Percentiles rank a stretch among this genome's conserved stretches.
phyloP scores from a whole-genome alignment of 1,140 invertebrate species.

The Drosophila ficusphila region DNA sequence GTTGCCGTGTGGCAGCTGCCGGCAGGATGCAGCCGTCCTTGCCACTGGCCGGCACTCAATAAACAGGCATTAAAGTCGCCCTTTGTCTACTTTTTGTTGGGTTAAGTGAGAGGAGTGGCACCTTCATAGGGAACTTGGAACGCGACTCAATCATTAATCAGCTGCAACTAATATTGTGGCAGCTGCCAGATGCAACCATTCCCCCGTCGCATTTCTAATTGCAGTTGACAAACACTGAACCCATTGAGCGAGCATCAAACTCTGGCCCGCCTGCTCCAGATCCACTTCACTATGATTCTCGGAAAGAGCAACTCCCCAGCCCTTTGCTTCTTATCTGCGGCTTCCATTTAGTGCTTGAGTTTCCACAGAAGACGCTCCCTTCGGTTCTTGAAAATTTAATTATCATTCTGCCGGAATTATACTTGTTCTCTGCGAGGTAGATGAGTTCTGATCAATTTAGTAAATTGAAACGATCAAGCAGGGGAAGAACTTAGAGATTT shows the following conservation, averaged over 20 bases:
- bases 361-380: slow-evolving; percentile 57
- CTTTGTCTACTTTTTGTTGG: slow-evolving; percentile 39
- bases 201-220: slow-evolving; percentile 28
- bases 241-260: slow-evolving; percentile 35
- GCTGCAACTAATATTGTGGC: slow-evolving; percentile 73
- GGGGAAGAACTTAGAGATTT: slow-evolving; percentile 29
- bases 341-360: slow-evolving; percentile 59
- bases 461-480: slow-evolving; percentile 18
- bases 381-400: slow-evolving; percentile 65
- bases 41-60: slow-evolving; percentile 55
- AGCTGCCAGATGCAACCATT: slow-evolving; percentile 21
- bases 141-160: slow-evolving; percentile 67
- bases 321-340: slow-evolving; percentile 57
- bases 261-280: slow-evolving; percentile 38
- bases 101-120: slow-evolving; percentile 48
- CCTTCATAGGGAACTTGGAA: slow-evolving; percentile 45
- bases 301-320: slow-evolving; percentile 37
- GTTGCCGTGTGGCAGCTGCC: slow-evolving; percentile 47
- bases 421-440: slow-evolving; percentile 10
- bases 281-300: slow-evolving; percentile 49
- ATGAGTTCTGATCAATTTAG: slow-evolving; percentile 57
- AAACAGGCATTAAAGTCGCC: slow-evolving; percentile 62
- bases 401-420: slow-evolving; percentile 66
- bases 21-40: slow-evolving; percentile 43
- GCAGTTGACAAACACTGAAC: slow-evolving; percentile 39